Conservation (phyloP, 2,113 vertebrate species). For the Mobula birostris region DNA sequence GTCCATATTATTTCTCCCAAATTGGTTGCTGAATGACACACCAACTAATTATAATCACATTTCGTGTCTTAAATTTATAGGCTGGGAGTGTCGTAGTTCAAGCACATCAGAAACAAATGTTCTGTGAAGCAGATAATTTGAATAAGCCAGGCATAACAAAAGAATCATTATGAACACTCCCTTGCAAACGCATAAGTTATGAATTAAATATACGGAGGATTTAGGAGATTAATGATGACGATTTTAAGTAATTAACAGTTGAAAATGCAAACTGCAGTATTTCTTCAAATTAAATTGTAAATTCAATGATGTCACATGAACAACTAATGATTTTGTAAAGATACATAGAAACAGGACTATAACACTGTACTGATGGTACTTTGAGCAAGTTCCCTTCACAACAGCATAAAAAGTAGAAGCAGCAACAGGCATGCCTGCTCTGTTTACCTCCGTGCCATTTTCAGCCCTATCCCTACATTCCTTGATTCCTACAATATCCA, state of each 20-base stretch:
- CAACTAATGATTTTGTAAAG: neutral
- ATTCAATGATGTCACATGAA: neutral
- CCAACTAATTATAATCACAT: neutral
- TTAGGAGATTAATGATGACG: neutral
- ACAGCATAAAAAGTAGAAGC: too few relatives aligned
- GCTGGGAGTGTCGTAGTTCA: neutral
- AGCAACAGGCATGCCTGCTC: too few relatives aligned
- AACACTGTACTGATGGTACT: neutral
- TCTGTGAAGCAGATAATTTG: constrained; percentile 19
- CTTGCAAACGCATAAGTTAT: neutral
- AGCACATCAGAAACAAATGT: neutral
- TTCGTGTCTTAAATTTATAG: neutral
- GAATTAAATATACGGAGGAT: neutral
- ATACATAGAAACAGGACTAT: too few relatives aligned
- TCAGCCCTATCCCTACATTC: too few relatives aligned
- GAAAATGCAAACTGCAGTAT: neutral
- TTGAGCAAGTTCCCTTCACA: neutral
- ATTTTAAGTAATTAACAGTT: neutral
- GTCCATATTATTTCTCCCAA: neutral
- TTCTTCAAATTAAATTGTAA: constrained; percentile 15
- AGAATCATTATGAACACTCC: neutral
- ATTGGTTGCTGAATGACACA: neutral
- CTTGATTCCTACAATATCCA: too few relatives aligned
- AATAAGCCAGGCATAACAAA: neutral
- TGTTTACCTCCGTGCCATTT: too few relatives aligned